phyloP scores from a whole-genome alignment of 2,888 invertebrate genomes.

The Spatulosminthurus flaviceps region DNA sequence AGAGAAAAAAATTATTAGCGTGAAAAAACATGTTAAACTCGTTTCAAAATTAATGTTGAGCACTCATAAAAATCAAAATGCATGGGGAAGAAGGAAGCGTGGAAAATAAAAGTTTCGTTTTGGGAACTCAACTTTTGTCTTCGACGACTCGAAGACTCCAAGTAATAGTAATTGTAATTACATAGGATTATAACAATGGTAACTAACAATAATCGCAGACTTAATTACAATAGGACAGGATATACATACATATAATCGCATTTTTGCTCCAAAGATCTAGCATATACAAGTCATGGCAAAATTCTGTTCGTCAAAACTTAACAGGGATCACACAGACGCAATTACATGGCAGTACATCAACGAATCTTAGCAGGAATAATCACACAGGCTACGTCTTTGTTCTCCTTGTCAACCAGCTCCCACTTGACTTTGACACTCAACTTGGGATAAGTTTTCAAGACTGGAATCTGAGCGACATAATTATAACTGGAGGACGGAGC shows the following conservation, averaged over 20 bases:
- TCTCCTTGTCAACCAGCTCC: slow-evolving; percentile 74
- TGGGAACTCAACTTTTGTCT: not conserved
- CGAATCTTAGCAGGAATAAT: slow-evolving; percentile 75
- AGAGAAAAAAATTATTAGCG: not conserved
- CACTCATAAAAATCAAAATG: not conserved
- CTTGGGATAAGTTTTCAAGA: slow-evolving; percentile 65
- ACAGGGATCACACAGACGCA: not conserved
- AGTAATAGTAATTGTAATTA: too few species aligned
- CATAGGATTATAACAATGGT: too few species aligned
- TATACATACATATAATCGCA: too few species aligned
- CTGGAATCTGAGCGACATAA: slow-evolving; percentile 57
- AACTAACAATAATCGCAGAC: too few species aligned
- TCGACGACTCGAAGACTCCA: too few species aligned
- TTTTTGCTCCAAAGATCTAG: too few species aligned
- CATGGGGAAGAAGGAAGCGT: slow-evolving; percentile 19
- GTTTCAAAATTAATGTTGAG: slow-evolving; percentile 32
- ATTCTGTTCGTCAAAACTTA: too few species aligned
- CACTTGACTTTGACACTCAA: slow-evolving; percentile 77
- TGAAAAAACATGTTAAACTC: slow-evolving; percentile 23
- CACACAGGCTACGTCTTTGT: slow-evolving; percentile 74
- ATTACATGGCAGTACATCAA: slow-evolving; percentile 15
- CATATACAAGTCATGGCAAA: too few species aligned
- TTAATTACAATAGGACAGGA: too few species aligned
- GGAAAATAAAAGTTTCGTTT: slow-evolving; percentile 19
- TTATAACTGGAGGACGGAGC: slow-evolving; percentile 49